Evolutionary conservation across 2,797 vertebrate species (phyloP).

Genomic region (Microctenopoma stevenorrisi): DNA sequence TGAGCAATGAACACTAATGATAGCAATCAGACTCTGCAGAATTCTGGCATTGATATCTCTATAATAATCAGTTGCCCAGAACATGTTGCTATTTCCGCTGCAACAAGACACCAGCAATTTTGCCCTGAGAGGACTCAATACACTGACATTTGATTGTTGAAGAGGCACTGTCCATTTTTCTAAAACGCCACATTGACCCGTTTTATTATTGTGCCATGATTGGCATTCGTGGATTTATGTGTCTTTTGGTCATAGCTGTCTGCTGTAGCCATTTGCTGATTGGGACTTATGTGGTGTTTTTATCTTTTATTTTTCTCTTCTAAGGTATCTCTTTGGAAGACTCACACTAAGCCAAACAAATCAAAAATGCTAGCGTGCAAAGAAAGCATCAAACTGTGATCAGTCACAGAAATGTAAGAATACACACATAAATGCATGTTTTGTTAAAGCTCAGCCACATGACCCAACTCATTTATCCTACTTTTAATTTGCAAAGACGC

Average conservation of each 20-base stretch:
- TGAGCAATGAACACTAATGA: constrained; percentile 59
- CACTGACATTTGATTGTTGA: constrained; percentile 30
- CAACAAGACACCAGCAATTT: constrained; percentile 16
- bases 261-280: constrained; percentile 31
- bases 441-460: not conserved
- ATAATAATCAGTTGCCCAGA: constrained; percentile 45
- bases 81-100: constrained; percentile 11
- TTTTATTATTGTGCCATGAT: constrained; percentile 9
- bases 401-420: not conserved
- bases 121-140: constrained; percentile 6
- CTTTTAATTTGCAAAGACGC: constrained; percentile 1
- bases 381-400: constrained; percentile 10
- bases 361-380: constrained; percentile 37
- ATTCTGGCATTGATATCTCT: constrained; percentile 35
- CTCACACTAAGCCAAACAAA: constrained; percentile 31
- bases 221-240: constrained; percentile 10
- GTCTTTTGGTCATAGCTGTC: constrained; percentile 16
- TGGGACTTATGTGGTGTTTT: constrained; percentile 32
- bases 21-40: constrained; percentile 52
- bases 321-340: constrained; percentile 24
- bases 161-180: constrained; percentile 11
- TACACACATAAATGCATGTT: not conserved
- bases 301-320: constrained; percentile 28
- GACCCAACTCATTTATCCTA: not conserved
- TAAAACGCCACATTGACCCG: constrained; percentile 16